Evolutionary conservation across 1,140 invertebrate genomes (phyloP), one percentile per base, ranked within the genome.

Genomic region (Latrodectus geometricus): DNA sequence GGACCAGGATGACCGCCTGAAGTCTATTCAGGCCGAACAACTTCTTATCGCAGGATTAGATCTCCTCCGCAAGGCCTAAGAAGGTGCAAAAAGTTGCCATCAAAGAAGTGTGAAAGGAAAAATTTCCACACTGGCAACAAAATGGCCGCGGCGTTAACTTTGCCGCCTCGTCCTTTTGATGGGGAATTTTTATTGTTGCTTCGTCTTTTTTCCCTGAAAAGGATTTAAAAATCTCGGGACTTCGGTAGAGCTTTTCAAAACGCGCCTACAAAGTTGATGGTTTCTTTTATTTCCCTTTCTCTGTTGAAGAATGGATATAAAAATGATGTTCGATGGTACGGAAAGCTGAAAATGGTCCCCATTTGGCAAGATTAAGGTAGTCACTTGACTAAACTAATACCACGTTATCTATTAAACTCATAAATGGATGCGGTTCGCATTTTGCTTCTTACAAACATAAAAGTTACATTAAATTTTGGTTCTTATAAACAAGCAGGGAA

Each of bases 11-110:
- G 54, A 61, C 54, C 54, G 54, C 54, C 54, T 35, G 17, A 20
- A n/a, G 17, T n/a, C 68, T n/a, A 20, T 23, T 20, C 4, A n/a
- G 11, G 68, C 4, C 17, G 68, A 23, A 69, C n/a, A 69, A 20
- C 68, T 69, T 69, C 68, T 69, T 69, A 69, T 69, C 68, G 21
- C n/a, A 9, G 68, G 68, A 69, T 69, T 69, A 69, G 68, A 69
- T 69, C 68, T 69, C 21, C 20, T 69, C 68, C 54, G 17, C 35
- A 35, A 35, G n/a, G n/a, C n/a, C n/a, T n/a, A n/a, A n/a, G 9
- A n/a, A 69, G 68, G 68, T 69, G 68, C 68, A 69, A 69, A 35
- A 69, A 69, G 68, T 69, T 69, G 35, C n/a, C 21, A 4, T 9
- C n/a, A 23, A 69, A 69, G 35, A 23, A 69, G 68, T 69, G 68